Base-by-base conservation (phyloP, 2,797 vertebrate species). In the Chaetophractus vellerosus region DNA sequence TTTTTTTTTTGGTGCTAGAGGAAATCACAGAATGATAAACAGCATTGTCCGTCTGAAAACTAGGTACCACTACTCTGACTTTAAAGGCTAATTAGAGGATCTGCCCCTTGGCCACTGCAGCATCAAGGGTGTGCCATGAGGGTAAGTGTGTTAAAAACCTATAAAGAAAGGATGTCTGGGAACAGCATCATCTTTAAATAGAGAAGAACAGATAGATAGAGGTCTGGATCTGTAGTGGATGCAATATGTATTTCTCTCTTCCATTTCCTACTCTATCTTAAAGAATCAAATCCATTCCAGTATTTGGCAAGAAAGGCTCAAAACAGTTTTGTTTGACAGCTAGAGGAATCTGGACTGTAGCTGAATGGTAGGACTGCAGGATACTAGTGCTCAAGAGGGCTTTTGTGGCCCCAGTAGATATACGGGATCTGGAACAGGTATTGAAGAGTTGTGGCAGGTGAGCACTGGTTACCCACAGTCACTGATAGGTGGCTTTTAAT, bases 261-360 rank as follows among this genome's bases (percentile, higher is more conserved):
- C 28, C n/a, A 55, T 24, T 79, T 79, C 36, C 61, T 92, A 89
- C 31, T 48, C 69, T 57, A 76, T 81, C 48, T n/a, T n/a, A n/a
- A 84, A 88, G n/a, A 95, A 31, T 66, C 63, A 68, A 83, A 79
- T 1, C 71, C 64, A 81, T 68, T 92, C 52, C 15, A 93, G 59
- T 64, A 66, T 41, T 79, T 5, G 81, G 38, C 48, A 80, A 85
- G 57, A 72, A 92, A 52, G 72, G 61, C 57, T 78, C 24, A 41
- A 38, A 87, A 82, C 14, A 21, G 14, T 31, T 82, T 68, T 64
- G 61, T 52, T 59, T 0, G 10, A 11, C 6, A 41, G 55, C 64
- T 41, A 59, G 31, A 55, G 50, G 63, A 63, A 66, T 59, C n/a
- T 52, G 45, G 52, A 57, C 48, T 45, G 21, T 10, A 38, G 82